phyloP scores from a whole-genome alignment of 1,140 invertebrate genomes.

The Ectropis grisescens region DNA sequence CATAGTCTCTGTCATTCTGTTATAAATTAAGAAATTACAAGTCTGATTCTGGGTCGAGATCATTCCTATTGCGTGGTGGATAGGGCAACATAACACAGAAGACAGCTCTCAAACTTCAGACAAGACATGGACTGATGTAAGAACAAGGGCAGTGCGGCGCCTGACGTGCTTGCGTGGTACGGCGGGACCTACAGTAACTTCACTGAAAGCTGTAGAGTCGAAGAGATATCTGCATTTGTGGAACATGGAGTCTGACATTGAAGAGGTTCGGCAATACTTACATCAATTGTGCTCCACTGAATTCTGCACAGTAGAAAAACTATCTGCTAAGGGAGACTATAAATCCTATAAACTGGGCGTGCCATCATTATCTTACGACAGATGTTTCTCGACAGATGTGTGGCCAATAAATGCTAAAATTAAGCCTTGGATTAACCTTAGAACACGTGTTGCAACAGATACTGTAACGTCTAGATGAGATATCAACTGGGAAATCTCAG shows the following conservation, averaged over 20 bases:
- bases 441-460: too few relatives aligned
- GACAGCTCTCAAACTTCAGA: too few relatives aligned
- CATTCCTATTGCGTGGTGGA: too few relatives aligned
- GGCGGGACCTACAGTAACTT: slow-evolving; percentile 1
- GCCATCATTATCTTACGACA: slow-evolving; percentile 1
- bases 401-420: slow-evolving; percentile 9
- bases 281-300: slow-evolving; percentile 1
- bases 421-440: slow-evolving; percentile 7
- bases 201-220: slow-evolving; percentile 5
- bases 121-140: too few relatives aligned
- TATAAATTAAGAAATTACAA: too few relatives aligned
- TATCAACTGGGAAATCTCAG: too few relatives aligned
- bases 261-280: slow-evolving; percentile 3
- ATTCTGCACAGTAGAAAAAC: slow-evolving; percentile 5
- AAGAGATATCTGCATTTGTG: slow-evolving; percentile 7
- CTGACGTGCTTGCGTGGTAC: not conserved
- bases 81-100: too few relatives aligned
- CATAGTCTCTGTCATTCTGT: too few relatives aligned
- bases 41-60: too few relatives aligned
- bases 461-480: too few relatives aligned
- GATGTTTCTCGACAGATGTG: slow-evolving; percentile 3
- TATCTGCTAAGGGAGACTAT: slow-evolving; percentile 6
- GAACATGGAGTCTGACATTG: slow-evolving; percentile 8
- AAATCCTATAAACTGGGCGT: slow-evolving; percentile 13
- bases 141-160: too few relatives aligned